Evolutionary conservation across 2,797 vertebrate genomes (phyloP).

Genomic region (Semaprochilodus insignis): DNA sequence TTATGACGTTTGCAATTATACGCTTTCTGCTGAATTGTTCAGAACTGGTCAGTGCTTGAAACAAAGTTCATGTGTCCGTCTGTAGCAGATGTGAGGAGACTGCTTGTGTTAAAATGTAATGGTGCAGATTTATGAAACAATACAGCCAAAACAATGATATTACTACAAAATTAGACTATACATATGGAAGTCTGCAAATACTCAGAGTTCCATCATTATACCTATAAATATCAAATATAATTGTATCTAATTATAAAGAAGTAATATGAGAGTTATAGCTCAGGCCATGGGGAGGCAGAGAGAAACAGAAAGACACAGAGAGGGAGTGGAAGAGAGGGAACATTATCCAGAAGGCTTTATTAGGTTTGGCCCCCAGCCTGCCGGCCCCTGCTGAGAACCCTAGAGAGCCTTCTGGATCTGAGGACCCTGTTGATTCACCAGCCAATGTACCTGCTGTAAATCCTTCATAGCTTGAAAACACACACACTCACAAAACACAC

Average conservation of each 20-base stretch:
- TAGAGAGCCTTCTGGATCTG: conserved; percentile 20
- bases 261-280: conserved; percentile 4
- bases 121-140: too few relatives aligned
- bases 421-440: conserved; percentile 2
- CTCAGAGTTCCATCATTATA: not conserved
- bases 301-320: not conserved
- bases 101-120: too few relatives aligned
- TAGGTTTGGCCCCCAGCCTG: conserved; percentile 42
- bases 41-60: too few relatives aligned
- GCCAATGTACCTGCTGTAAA: conserved; percentile 43
- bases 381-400: conserved; percentile 38
- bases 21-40: too few relatives aligned
- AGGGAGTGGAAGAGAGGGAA: not conserved
- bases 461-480: conserved; percentile 41
- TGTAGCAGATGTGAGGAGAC: too few relatives aligned
- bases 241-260: not conserved
- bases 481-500: not conserved
- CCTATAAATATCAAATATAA: too few relatives aligned
- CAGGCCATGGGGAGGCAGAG: not conserved
- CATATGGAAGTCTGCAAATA: not conserved
- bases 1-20: too few relatives aligned
- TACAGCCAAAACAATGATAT: too few relatives aligned
- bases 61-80: too few relatives aligned
- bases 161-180: too few relatives aligned
- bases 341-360: conserved; percentile 44